phyloP scores from a whole-genome alignment of 1,140 invertebrate genomes.

The Chironomus tepperi region DNA sequence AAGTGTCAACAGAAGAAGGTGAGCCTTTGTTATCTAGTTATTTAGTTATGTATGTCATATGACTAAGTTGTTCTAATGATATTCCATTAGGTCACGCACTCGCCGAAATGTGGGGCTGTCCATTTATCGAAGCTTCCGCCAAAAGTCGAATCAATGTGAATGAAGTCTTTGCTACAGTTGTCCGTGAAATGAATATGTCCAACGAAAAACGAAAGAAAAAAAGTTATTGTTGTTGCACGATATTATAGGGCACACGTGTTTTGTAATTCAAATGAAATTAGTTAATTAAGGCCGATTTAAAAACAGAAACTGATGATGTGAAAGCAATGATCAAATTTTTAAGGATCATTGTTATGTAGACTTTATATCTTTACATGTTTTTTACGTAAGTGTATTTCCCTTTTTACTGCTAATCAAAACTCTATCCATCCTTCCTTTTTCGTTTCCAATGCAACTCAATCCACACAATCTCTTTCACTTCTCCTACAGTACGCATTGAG shows the following conservation, averaged over 20 bases:
- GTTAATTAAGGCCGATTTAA: conserved; percentile 12
- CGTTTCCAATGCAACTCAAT: too few relatives aligned
- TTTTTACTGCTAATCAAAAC: too few relatives aligned
- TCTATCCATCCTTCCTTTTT: too few relatives aligned
- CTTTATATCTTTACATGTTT: not conserved
- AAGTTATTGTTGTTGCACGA: conserved; percentile 77
- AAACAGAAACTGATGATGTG: not conserved
- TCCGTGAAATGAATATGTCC: conserved; percentile 97
- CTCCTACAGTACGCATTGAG: too few relatives aligned
- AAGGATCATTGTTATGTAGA: not conserved
- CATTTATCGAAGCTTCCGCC: conserved; percentile 97
- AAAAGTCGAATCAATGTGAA: conserved; percentile 98
- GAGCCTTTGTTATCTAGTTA: conserved; percentile 26
- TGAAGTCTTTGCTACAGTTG: conserved; percentile 98
- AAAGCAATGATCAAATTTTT: not conserved
- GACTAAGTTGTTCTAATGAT: not conserved
- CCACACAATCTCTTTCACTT: too few relatives aligned
- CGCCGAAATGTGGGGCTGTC: conserved; percentile 90
- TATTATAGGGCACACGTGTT: conserved; percentile 19
- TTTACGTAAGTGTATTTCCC: too few relatives aligned
- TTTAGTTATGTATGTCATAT: too few relatives aligned
- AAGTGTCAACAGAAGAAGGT: conserved; percentile 75
- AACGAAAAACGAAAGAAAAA: conserved; percentile 87
- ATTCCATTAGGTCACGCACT: conserved; percentile 49
- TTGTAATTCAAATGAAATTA: not conserved